These are phyloP conservation scores for Lymantria monacha DNA, from an alignment of 2,888 invertebrate species.

Conservation along the genomic window DNA sequence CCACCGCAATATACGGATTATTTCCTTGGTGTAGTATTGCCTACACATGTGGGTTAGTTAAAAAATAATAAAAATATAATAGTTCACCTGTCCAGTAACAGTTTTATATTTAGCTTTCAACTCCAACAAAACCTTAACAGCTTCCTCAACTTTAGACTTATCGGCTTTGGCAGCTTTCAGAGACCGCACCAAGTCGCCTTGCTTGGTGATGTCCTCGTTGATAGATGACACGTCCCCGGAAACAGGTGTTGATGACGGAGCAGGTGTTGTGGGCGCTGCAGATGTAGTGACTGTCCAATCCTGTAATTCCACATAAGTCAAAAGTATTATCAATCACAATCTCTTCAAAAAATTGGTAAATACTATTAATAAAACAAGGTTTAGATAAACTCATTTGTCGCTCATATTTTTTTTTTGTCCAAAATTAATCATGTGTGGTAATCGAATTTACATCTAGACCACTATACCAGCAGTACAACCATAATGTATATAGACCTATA, in stretches of 20 bases:
- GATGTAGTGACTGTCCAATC: slow-evolving; percentile 5
- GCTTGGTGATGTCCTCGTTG: slow-evolving; percentile 56
- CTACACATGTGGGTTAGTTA: no score
- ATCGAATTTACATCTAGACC: no score
- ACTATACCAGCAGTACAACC: no score
- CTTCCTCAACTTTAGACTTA: slow-evolving; percentile 74
- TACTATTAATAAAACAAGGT: no score
- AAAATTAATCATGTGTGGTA: no score
- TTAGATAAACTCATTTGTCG: no score
- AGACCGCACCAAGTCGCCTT: slow-evolving; percentile 76
- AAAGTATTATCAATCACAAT: neutral
- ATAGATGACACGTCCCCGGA: slow-evolving; percentile 11
- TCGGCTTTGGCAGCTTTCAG: slow-evolving; percentile 86
- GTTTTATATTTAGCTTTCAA: slow-evolving; percentile 89
- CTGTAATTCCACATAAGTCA: neutral
- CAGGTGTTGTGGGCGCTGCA: slow-evolving; percentile 19
- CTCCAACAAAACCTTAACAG: slow-evolving; percentile 81
- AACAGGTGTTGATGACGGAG: neutral
- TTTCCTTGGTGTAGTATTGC: no score
- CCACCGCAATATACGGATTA: no score
- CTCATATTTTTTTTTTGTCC: no score
- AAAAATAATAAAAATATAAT: no score
- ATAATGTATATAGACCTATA: no score
- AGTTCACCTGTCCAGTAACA: slow-evolving; percentile 9
- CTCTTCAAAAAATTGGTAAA: no score